Conservation (phyloP, 2,888 invertebrate species). For the Lycocerus yunnanus region DNA sequence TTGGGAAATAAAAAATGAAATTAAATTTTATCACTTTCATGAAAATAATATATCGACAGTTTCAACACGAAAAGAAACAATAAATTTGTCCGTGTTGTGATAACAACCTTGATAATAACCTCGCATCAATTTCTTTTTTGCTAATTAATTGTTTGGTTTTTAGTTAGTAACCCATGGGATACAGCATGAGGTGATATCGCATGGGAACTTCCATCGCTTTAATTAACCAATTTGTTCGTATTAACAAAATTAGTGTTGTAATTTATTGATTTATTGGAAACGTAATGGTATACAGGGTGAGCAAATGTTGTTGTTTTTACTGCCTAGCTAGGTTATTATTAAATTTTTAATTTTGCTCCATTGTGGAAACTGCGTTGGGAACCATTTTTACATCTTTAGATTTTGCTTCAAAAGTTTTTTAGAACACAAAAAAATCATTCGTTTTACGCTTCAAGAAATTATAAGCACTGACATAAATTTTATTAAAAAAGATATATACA, state of each 20-base stretch:
- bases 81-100: background rate
- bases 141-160: background rate
- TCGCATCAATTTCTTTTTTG: background rate
- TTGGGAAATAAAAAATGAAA: background rate
- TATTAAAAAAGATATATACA: too few species aligned
- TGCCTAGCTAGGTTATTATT: too few species aligned
- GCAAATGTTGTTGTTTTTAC: background rate
- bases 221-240: background rate
- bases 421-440: too few species aligned
- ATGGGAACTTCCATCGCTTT: background rate
- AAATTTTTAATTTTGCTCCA: too few species aligned
- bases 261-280: background rate
- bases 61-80: background rate
- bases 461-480: too few species aligned
- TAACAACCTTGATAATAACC: background rate
- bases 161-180: background rate
- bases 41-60: background rate
- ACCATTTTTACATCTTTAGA: too few species aligned
- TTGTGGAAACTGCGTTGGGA: too few species aligned
- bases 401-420: too few species aligned
- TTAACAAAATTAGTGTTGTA: background rate
- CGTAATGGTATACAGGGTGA: background rate
- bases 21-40: too few species aligned
- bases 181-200: background rate
- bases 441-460: too few species aligned